Evolutionary conservation across 2,888 invertebrate species (phyloP).

Genomic region (Spilosoma lubricipeda): DNA sequence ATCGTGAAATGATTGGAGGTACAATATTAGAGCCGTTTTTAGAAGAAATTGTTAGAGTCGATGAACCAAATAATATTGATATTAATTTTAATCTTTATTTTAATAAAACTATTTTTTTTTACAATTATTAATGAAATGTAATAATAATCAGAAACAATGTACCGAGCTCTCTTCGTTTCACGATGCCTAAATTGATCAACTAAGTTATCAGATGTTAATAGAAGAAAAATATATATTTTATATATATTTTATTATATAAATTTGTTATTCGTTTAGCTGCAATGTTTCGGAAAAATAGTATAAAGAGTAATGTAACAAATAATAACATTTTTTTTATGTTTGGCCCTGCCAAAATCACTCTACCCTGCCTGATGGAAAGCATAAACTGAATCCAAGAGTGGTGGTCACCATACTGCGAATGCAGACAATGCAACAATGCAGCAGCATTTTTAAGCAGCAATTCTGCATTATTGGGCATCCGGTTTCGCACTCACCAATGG

Average conservation of each 20-base stretch:
- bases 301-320: background rate
- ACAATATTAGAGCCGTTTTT: background rate
- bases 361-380: too few species aligned
- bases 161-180: background rate
- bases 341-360: too few species aligned
- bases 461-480: too few species aligned
- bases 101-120: background rate
- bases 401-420: too few species aligned
- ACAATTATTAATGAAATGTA: background rate
- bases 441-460: too few species aligned
- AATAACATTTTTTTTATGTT: too few species aligned
- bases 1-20: background rate
- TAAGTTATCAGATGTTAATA: background rate
- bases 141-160: background rate
- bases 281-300: slow-evolving; percentile 13
- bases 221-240: too few species aligned
- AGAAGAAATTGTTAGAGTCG: background rate
- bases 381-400: too few species aligned
- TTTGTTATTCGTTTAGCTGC: background rate
- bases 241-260: background rate
- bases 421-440: too few species aligned
- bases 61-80: background rate
- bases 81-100: background rate
- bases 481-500: too few species aligned
- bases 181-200: background rate